Percentiles rank a stretch among this genome's conserved stretches.
These are phyloP conservation scores for Brachylomia viminalis DNA, from an alignment of 2,888 invertebrate species.

Conservation along the genomic window DNA sequence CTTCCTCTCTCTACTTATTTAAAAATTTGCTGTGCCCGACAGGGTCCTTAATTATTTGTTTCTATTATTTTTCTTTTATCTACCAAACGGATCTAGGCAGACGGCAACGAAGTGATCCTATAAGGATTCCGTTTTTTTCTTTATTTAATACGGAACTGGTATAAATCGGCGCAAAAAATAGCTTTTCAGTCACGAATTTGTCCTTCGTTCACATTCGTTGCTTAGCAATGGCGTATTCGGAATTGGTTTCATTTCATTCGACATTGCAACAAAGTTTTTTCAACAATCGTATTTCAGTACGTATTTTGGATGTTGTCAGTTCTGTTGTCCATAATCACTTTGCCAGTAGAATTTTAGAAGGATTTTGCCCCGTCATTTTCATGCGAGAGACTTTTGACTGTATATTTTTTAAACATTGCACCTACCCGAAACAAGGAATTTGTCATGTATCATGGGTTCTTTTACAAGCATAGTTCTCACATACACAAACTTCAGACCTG, in stretches of 20 bases:
- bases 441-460: not conserved
- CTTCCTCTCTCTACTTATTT: no score
- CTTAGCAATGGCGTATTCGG: not conserved
- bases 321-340: no score
- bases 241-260: slow-evolving; percentile 9
- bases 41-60: no score
- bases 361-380: no score
- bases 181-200: not conserved
- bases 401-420: not conserved
- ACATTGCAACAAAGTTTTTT: slow-evolving; percentile 21
- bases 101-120: no score
- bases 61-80: no score
- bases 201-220: not conserved
- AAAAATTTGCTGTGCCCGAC: no score
- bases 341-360: no score
- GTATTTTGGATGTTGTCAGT: not conserved
- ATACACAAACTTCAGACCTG: not conserved
- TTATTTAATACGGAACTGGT: no score
- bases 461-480: not conserved
- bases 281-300: not conserved
- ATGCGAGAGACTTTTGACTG: no score
- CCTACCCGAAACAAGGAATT: not conserved
- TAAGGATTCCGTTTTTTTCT: no score
- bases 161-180: not conserved
- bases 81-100: no score